phyloP scores from a whole-genome alignment of 2,888 invertebrate genomes.

The Ecliptopera silaceata region DNA sequence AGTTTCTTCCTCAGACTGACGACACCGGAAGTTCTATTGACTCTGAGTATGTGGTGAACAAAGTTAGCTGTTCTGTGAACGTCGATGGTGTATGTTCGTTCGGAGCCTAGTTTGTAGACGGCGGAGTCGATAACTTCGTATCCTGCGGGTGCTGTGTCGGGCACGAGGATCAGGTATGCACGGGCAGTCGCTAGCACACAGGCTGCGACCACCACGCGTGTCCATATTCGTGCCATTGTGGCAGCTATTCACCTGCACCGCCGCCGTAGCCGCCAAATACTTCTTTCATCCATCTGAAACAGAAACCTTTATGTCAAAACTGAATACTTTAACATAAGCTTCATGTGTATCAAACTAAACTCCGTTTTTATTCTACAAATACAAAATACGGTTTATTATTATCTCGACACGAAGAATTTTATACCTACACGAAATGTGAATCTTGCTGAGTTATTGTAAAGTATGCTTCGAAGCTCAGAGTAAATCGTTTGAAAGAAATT shows the following conservation, averaged over 20 bases:
- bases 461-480: conserved; percentile 25
- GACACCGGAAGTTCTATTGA: conserved; percentile 89
- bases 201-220: conserved; percentile 56
- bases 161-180: conserved; percentile 83
- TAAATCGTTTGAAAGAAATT: conserved; percentile 28
- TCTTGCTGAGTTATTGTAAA: conserved; percentile 24
- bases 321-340: neutral
- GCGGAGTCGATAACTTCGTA: conserved; percentile 90
- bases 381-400: conserved; percentile 15
- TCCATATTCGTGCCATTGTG: conserved; percentile 58
- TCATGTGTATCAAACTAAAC: neutral
- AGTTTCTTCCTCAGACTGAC: conserved; percentile 88
- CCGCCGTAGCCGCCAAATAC: conserved; percentile 63
- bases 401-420: conserved; percentile 21
- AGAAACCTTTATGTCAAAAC: conserved; percentile 28
- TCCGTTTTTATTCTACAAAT: neutral
- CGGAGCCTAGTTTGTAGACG: conserved; percentile 90
- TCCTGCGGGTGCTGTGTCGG: conserved; percentile 84
- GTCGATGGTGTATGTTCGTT: conserved; percentile 90
- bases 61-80: conserved; percentile 91
- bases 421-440: conserved; percentile 18
- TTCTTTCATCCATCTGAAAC: conserved; percentile 64
- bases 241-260: conserved; percentile 67
- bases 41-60: conserved; percentile 89
- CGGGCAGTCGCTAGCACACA: conserved; percentile 58